A percentile compares a stretch with the other conserved stretches of the same genome.
Evolutionary conservation across 2,113 vertebrate species (phyloP).

Genomic region (Callipepla squamata): DNA sequence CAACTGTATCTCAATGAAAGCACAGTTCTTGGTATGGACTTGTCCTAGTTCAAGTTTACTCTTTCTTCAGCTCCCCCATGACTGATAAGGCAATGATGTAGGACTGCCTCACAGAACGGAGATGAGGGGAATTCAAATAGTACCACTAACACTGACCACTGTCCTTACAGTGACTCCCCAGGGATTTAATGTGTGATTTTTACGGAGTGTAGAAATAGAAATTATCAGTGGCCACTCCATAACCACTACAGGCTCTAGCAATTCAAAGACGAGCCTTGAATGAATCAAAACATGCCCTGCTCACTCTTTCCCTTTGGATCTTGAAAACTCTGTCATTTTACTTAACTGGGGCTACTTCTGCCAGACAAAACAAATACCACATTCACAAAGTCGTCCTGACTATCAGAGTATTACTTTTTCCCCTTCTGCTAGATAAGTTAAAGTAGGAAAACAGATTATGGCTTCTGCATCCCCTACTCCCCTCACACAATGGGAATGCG

Average conservation of each 20-base stretch:
- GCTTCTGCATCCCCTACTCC: neutral
- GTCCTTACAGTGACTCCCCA: neutral
- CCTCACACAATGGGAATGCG: slow-evolving; percentile 40
- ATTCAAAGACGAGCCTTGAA: neutral
- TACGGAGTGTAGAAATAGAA: neutral
- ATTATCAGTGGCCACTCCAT: neutral
- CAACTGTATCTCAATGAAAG: neutral
- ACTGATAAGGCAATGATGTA: neutral
- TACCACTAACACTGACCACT: neutral
- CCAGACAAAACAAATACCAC: slow-evolving; percentile 51
- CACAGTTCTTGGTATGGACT: neutral
- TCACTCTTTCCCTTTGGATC: neutral
- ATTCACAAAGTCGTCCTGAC: slow-evolving; percentile 23
- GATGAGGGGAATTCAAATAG: accelerated
- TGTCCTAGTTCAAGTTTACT: neutral
- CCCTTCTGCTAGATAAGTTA: neutral
- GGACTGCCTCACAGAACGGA: neutral
- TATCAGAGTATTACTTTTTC: slow-evolving; percentile 19
- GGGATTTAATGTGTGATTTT: neutral
- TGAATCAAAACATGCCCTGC: neutral
- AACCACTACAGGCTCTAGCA: neutral
- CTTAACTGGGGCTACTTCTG: slow-evolving; percentile 25
- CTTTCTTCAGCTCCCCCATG: neutral
- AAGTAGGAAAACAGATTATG: slow-evolving; percentile 47
- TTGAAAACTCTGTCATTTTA: slow-evolving; percentile 8